Percentiles rank a stretch among this genome's conserved stretches.
Conservation (phyloP, 2,888 invertebrate genomes). For the Cerastis rubricosa region DNA sequence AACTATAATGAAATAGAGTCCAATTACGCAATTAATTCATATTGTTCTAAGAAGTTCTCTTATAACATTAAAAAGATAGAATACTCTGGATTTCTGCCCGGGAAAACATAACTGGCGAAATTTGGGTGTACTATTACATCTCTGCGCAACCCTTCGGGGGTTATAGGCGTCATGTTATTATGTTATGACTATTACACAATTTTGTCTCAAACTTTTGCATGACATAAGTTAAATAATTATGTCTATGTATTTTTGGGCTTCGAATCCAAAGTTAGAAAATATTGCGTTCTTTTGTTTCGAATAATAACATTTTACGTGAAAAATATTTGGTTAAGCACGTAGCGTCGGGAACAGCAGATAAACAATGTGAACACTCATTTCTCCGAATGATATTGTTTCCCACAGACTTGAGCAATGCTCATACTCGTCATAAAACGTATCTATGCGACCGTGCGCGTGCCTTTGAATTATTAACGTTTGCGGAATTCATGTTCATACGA, state of each 20-base stretch:
- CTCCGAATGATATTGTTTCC: slow-evolving; percentile 55
- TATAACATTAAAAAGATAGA: background rate
- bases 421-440: slow-evolving; percentile 30
- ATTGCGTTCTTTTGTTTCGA: slow-evolving; percentile 10
- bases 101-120: too few species aligned
- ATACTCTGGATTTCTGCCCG: too few species aligned
- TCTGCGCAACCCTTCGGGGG: too few species aligned
- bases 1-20: slow-evolving; percentile 67
- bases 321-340: slow-evolving; percentile 31
- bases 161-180: too few species aligned
- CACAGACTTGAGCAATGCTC: slow-evolving; percentile 49
- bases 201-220: background rate
- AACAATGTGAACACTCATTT: slow-evolving; percentile 52
- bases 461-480: slow-evolving; percentile 42
- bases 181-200: too few species aligned
- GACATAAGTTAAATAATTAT: background rate
- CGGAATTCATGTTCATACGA: slow-evolving; percentile 26
- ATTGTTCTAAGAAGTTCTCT: slow-evolving; percentile 47
- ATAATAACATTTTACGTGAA: slow-evolving; percentile 43
- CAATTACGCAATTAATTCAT: slow-evolving; percentile 67
- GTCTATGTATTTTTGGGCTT: slow-evolving; percentile 11
- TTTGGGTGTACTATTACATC: too few species aligned
- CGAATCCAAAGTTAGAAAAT: slow-evolving; percentile 8
- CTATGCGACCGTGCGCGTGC: slow-evolving; percentile 16
- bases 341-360: slow-evolving; percentile 40